Evolutionary conservation across 2,113 vertebrate genomes (phyloP).

Genomic region (Tenebrosternarchus preto): DNA sequence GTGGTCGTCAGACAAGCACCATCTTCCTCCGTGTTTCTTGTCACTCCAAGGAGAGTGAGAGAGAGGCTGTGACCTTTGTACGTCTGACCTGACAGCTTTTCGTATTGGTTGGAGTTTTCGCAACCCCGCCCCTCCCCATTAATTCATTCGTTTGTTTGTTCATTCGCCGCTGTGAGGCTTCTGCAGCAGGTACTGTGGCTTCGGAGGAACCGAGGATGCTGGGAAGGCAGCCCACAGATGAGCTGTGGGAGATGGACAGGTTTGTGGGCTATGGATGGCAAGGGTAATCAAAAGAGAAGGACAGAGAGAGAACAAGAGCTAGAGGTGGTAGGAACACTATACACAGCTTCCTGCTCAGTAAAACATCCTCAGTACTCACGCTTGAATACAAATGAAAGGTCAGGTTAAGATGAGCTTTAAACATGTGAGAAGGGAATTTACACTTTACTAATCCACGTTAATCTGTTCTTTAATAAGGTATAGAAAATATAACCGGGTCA

Average conservation of each 20-base stretch:
- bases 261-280: conserved; percentile 55
- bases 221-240: conserved; percentile 38
- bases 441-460: conserved; percentile 30
- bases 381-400: conserved; percentile 5
- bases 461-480: conserved; percentile 20
- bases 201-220: conserved; percentile 15
- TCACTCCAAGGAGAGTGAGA: too few species aligned
- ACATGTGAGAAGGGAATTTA: conserved; percentile 35
- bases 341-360: not conserved
- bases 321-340: not conserved
- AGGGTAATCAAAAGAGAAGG: conserved; percentile 13
- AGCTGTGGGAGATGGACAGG: conserved; percentile 56
- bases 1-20: not conserved
- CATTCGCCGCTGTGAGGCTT: too few species aligned
- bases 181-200: not conserved
- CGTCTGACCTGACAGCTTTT: too few species aligned
- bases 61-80: too few species aligned
- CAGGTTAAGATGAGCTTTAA: conserved; percentile 13
- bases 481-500: conserved; percentile 26
- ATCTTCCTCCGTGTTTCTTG: not conserved
- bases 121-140: too few species aligned
- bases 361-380: conserved; percentile 20
- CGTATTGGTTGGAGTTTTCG: too few species aligned
- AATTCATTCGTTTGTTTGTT: not conserved
- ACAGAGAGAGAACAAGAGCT: not conserved